Conservation (phyloP, 2,797 vertebrate genomes). For the Phalloptychus januarius region DNA sequence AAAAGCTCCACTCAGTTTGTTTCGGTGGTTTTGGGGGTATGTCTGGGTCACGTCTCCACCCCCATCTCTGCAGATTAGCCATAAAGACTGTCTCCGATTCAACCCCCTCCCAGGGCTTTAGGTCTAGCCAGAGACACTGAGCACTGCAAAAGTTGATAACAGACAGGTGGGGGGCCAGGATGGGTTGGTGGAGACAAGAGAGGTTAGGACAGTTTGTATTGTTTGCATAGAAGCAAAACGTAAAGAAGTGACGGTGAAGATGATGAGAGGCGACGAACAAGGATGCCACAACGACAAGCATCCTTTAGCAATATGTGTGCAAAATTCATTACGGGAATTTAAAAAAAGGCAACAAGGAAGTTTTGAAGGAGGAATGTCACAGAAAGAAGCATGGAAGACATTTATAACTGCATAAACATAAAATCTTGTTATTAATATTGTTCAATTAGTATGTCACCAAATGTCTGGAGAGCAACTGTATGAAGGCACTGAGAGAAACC, state of each 20-base stretch:
- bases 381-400: constrained; percentile 4
- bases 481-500: background rate
- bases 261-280: constrained; percentile 26
- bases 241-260: constrained; percentile 26
- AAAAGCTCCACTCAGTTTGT: background rate
- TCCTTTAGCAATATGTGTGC: constrained; percentile 5
- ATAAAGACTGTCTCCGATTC: constrained; percentile 54
- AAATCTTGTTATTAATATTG: constrained; percentile 14
- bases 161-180: constrained; percentile 29
- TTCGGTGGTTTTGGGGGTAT: constrained; percentile 32
- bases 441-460: constrained; percentile 9
- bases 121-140: constrained; percentile 21
- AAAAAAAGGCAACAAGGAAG: constrained; percentile 18
- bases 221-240: constrained; percentile 31
- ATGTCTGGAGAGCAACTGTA: constrained; percentile 19
- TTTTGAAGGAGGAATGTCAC: constrained; percentile 5
- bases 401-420: constrained; percentile 3
- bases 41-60: constrained; percentile 59
- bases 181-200: constrained; percentile 5
- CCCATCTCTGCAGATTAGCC: constrained; percentile 48
- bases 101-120: constrained; percentile 26
- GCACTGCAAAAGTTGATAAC: constrained; percentile 9
- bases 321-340: constrained; percentile 14
- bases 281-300: constrained; percentile 47
- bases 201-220: constrained; percentile 30